phyloP scores from a whole-genome alignment of 2,797 vertebrate genomes.

The Cyprinodon diabolis region DNA sequence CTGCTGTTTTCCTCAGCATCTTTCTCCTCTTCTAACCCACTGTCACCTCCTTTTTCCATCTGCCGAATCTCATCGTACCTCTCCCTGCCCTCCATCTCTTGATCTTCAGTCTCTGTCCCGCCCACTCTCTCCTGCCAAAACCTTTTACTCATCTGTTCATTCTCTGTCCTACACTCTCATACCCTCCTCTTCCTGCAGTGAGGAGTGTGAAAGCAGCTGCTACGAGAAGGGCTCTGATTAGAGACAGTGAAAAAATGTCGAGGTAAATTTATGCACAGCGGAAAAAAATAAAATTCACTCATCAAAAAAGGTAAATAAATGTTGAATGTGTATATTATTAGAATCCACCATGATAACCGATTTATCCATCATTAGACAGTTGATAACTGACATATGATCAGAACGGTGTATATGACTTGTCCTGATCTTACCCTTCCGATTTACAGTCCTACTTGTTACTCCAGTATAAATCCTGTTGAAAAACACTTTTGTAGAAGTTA shows the following conservation, averaged over 20 bases:
- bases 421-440: too few species aligned
- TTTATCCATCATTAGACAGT: too few species aligned
- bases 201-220: slow-evolving; percentile 47
- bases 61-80: neutral
- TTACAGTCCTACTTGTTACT: too few species aligned
- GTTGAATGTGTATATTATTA: too few species aligned
- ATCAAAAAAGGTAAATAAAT: neutral
- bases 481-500: too few species aligned
- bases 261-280: neutral
- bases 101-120: neutral
- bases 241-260: neutral
- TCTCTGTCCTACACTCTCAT: neutral
- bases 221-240: slow-evolving; percentile 19
- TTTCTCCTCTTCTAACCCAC: slow-evolving; percentile 5
- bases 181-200: neutral
- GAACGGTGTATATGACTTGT: too few species aligned
- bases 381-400: too few species aligned
- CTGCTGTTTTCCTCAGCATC: neutral
- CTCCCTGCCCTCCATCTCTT: neutral
- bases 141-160: slow-evolving; percentile 25
- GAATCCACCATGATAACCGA: too few species aligned
- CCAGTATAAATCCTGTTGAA: too few species aligned
- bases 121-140: slow-evolving; percentile 22
- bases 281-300: too few species aligned
- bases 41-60: slow-evolving; percentile 1